Evolutionary conservation across 2,113 vertebrate species (phyloP).

Genomic region (Phaethornis superciliosus): DNA sequence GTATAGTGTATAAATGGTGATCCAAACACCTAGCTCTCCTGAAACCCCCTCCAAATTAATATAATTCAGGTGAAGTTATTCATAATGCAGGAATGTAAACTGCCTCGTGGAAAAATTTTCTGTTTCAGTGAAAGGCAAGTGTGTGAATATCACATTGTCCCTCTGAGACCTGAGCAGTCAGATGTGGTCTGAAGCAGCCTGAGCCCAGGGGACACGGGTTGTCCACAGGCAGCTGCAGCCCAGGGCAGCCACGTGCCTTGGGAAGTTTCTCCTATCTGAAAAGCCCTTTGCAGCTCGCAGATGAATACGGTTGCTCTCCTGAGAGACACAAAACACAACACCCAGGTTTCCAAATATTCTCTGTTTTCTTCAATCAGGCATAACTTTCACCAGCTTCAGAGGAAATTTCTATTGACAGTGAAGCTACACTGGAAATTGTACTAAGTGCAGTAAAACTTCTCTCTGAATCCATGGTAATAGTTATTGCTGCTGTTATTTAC

Average conservation of each 20-base stretch:
- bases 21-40: background rate
- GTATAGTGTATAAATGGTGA: background rate
- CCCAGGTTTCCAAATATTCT: background rate
- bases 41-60: background rate
- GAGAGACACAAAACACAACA: background rate
- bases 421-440: background rate
- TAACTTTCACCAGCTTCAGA: background rate
- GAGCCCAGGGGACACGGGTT: accelerated
- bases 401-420: background rate
- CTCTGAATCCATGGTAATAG: background rate
- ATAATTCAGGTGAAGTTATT: background rate
- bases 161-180: background rate
- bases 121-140: background rate
- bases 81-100: background rate
- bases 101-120: background rate
- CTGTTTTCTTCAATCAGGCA: background rate
- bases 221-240: background rate
- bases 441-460: background rate
- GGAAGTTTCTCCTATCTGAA: background rate
- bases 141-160: too few species aligned
- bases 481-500: background rate
- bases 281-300: background rate
- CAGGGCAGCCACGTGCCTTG: background rate
- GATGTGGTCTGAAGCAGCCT: background rate
- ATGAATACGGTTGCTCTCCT: background rate